A percentile compares a stretch with the other conserved stretches of the same genome.
These are phyloP conservation scores for Mallotus villosus DNA, from an alignment of 2,797 vertebrate species.

Conservation along the genomic window DNA sequence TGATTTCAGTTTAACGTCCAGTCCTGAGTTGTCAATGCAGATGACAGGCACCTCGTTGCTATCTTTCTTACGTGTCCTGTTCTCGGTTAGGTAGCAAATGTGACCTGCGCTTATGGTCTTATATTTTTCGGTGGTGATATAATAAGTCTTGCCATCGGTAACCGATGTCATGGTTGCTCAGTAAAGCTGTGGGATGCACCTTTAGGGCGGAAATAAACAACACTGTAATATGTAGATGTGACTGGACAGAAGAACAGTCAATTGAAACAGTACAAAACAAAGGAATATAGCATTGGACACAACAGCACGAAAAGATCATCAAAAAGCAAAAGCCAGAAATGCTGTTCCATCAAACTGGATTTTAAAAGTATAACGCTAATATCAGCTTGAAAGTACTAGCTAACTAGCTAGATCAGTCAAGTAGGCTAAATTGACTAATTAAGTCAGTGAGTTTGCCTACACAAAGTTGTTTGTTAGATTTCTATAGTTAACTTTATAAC, in stretches of 20 bases:
- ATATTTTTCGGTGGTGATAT: constrained; percentile 66
- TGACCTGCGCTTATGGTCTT: constrained; percentile 39
- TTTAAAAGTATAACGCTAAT: not conserved
- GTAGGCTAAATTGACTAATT: no score
- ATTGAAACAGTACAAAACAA: no score
- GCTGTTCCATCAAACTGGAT: no score
- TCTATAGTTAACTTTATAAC: no score
- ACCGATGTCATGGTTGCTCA: constrained; percentile 38
- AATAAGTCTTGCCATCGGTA: constrained; percentile 49
- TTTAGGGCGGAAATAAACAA: not conserved
- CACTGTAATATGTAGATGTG: no score
- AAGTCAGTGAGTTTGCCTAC: no score
- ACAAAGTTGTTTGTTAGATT: no score
- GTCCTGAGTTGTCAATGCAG: fast-evolving
- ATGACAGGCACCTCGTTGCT: constrained; percentile 29
- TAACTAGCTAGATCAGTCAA: not conserved
- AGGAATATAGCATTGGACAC: no score
- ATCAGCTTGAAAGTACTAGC: not conserved
- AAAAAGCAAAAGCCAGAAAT: no score
- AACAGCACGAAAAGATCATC: no score
- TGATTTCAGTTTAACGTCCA: fast-evolving
- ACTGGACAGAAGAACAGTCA: not conserved
- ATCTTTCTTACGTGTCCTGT: not conserved
- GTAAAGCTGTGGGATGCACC: not conserved
- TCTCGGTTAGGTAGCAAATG: constrained; percentile 61